phyloP scores from a whole-genome alignment of 2,113 vertebrate species.

The Todiramphus saurophagus region DNA sequence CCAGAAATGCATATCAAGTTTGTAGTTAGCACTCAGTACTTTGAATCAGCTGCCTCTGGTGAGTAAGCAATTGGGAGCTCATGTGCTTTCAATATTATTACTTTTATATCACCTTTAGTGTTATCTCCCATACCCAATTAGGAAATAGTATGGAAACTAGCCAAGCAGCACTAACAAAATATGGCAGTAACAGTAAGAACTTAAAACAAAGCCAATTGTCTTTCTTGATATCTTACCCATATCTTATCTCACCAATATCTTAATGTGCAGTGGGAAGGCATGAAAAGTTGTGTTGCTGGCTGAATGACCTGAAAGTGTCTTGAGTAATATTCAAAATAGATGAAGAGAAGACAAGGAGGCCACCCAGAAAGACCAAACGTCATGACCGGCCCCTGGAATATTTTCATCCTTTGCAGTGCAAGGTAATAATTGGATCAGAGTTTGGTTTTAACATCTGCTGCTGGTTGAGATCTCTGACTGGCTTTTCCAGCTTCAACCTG shows the following conservation, averaged over 20 bases:
- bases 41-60: neutral
- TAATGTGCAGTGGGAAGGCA: neutral
- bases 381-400: slow-evolving; percentile 8
- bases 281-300: neutral
- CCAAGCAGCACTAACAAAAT: neutral
- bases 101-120: neutral
- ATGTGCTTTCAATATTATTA: neutral
- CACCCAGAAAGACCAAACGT: slow-evolving; percentile 27
- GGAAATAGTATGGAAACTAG: neutral
- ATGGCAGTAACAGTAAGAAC: neutral
- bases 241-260: neutral
- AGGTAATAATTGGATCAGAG: slow-evolving; percentile 56
- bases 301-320: neutral
- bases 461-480: slow-evolving; percentile 17
- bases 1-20: neutral
- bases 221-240: neutral
- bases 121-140: neutral
- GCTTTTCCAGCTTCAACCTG: slow-evolving; percentile 32
- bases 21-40: neutral
- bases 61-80: neutral
- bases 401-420: neutral
- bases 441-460: slow-evolving; percentile 56
- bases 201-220: neutral
- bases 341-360: neutral
- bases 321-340: neutral